phyloP scores from a whole-genome alignment of 2,888 invertebrate species.

The Strigamia transsilvanica region DNA sequence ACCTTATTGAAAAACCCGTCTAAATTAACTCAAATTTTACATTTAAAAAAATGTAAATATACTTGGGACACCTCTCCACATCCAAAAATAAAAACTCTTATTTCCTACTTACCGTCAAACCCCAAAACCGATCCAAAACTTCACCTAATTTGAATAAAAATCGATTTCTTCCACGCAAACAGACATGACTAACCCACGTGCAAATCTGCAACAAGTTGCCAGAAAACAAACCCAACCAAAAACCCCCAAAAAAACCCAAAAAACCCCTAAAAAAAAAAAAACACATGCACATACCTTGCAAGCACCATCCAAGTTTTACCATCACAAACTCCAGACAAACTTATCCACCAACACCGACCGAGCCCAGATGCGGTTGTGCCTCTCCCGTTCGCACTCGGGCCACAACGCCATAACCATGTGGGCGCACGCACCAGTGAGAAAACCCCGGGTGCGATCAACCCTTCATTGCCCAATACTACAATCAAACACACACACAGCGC shows the following conservation, averaged over 20 bases:
- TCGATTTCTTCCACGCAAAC: neutral
- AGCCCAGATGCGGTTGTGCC: neutral
- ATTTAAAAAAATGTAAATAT: no score
- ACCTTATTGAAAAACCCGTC: no score
- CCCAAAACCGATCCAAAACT: neutral
- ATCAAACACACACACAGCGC: neutral
- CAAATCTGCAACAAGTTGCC: neutral
- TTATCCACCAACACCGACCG: neutral
- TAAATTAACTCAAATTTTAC: no score
- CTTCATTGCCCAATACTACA: conserved; percentile 8
- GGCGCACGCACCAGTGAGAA: conserved; percentile 3
- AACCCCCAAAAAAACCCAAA: neutral
- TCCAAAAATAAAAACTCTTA: no score
- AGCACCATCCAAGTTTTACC: neutral
- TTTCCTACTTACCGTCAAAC: no score
- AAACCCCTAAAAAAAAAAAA: neutral
- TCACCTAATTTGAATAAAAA: neutral
- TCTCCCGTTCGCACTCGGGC: neutral
- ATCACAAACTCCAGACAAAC: neutral
- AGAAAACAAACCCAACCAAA: neutral
- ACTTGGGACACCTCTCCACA: no score
- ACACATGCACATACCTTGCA: neutral
- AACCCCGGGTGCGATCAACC: neutral
- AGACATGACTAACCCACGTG: no score
- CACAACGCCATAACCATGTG: neutral